A percentile compares a stretch with the other conserved stretches of the same genome.
These are phyloP conservation scores for Trachelus iudaicus DNA, from an alignment of 2,888 invertebrate species.

Conservation along the genomic window DNA sequence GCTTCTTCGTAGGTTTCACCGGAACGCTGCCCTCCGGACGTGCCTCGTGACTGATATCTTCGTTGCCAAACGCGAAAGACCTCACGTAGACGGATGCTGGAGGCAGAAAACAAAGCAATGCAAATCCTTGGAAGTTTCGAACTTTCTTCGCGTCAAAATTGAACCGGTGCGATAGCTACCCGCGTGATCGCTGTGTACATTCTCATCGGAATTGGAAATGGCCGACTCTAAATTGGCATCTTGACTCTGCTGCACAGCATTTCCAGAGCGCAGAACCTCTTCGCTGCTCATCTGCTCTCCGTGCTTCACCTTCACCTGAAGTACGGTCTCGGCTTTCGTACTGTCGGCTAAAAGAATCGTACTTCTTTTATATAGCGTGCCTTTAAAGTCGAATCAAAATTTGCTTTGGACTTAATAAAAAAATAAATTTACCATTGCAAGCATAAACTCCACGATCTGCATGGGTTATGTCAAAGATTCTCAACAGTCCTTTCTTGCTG, in stretches of 20 bases:
- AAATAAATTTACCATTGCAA: constrained; percentile 73
- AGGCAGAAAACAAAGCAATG: not conserved
- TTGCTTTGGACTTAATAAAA: not conserved
- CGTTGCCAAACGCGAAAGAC: constrained; percentile 50
- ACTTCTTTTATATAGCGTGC: not conserved
- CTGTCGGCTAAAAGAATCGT: constrained; percentile 71
- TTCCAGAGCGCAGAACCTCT: constrained; percentile 71
- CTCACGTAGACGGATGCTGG: not conserved
- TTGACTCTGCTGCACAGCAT: constrained; percentile 61
- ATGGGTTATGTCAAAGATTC: constrained; percentile 83
- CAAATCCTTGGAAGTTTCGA: not conserved
- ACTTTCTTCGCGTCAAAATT: not conserved
- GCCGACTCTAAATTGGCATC: constrained; percentile 62
- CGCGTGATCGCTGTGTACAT: constrained; percentile 49
- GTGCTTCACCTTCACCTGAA: constrained; percentile 83
- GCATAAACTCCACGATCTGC: constrained; percentile 88
- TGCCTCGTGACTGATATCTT: constrained; percentile 55
- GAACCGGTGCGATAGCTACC: constrained; percentile 34
- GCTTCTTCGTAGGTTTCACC: constrained; percentile 44
- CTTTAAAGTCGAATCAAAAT: not conserved
- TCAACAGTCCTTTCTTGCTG: constrained; percentile 90
- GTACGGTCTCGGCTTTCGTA: constrained; percentile 82
- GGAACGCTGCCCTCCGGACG: constrained; percentile 44
- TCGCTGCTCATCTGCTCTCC: constrained; percentile 84
- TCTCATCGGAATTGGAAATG: constrained; percentile 67